A percentile compares a stretch with the other conserved stretches of the same genome.
phyloP scores from a whole-genome alignment of 1,140 invertebrate species.

The Lasioglossum albipes region DNA sequence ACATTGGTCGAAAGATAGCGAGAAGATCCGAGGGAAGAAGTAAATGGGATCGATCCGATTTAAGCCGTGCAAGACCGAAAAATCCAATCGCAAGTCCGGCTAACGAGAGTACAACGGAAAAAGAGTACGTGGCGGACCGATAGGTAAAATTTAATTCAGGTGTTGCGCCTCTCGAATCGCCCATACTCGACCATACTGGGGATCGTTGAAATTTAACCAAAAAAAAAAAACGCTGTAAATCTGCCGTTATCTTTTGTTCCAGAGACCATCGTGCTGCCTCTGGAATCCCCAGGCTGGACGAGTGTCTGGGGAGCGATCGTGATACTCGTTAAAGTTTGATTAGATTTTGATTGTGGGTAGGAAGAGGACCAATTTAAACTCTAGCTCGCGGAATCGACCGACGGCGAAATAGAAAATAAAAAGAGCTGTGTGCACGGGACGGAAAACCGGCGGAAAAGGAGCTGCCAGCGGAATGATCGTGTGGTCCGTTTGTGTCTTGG shows the following conservation, averaged over 20 bases:
- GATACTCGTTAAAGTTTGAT: constrained; percentile 72
- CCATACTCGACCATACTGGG: neutral
- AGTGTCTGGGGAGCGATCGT: constrained; percentile 53
- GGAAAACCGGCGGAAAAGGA: neutral
- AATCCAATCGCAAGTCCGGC: neutral
- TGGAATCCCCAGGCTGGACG: constrained; percentile 45
- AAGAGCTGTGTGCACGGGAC: neutral
- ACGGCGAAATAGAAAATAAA: neutral
- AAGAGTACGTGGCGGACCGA: neutral
- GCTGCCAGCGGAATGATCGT: constrained; percentile 29
- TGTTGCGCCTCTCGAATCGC: neutral
- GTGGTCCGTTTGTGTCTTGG: constrained; percentile 21
- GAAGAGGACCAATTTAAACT: constrained; percentile 64
- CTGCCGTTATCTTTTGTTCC: constrained; percentile 32
- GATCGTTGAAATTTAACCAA: constrained; percentile 32
- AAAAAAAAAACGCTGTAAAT: constrained; percentile 49
- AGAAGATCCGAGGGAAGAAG: too few relatives aligned
- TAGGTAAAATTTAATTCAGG: constrained; percentile 3
- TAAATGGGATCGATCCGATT: neutral
- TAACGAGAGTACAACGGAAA: neutral
- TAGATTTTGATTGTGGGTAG: constrained; percentile 69
- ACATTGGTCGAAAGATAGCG: too few relatives aligned
- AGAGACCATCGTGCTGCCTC: constrained; percentile 18
- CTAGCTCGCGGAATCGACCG: constrained; percentile 29
- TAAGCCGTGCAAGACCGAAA: neutral